phyloP scores from a whole-genome alignment of 2,113 vertebrate species.

The Corythaeola cristata region DNA sequence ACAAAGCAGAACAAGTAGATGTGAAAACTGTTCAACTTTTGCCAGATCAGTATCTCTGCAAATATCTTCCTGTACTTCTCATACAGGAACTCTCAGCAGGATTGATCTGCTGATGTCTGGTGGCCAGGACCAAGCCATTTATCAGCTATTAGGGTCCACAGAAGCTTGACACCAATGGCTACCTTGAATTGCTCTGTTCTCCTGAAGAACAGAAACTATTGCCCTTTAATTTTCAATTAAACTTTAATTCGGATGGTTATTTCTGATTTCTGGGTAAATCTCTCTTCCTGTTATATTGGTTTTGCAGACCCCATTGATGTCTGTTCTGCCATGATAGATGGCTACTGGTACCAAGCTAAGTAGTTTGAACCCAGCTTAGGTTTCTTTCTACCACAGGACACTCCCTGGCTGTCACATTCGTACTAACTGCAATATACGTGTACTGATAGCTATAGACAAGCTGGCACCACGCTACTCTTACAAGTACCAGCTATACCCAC shows the following conservation, averaged over 20 bases:
- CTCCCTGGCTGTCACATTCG: conserved; percentile 39
- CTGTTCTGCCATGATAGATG: not conserved
- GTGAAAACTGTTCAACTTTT: not conserved
- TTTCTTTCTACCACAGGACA: not conserved
- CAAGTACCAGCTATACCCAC: conserved; percentile 15
- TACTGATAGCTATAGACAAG: conserved; percentile 50
- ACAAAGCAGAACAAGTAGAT: not conserved
- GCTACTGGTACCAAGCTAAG: not conserved
- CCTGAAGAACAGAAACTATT: not conserved
- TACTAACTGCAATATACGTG: not conserved
- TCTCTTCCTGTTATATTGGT: not conserved
- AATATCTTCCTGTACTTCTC: not conserved
- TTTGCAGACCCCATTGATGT: not conserved
- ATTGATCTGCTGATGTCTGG: not conserved
- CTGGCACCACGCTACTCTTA: conserved; percentile 13
- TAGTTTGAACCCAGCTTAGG: not conserved
- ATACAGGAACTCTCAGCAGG: not conserved
- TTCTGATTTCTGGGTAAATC: not conserved
- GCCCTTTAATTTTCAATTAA: not conserved
- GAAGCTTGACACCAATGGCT: not conserved
- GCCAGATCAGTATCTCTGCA: not conserved
- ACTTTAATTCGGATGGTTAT: not conserved
- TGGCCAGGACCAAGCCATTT: not conserved
- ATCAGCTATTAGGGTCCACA: not conserved
- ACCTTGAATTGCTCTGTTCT: not conserved